Percentiles rank a stretch among this genome's conserved stretches.
phyloP scores from a whole-genome alignment of 1,140 invertebrate species.

The Cheumatopsyche charites region DNA sequence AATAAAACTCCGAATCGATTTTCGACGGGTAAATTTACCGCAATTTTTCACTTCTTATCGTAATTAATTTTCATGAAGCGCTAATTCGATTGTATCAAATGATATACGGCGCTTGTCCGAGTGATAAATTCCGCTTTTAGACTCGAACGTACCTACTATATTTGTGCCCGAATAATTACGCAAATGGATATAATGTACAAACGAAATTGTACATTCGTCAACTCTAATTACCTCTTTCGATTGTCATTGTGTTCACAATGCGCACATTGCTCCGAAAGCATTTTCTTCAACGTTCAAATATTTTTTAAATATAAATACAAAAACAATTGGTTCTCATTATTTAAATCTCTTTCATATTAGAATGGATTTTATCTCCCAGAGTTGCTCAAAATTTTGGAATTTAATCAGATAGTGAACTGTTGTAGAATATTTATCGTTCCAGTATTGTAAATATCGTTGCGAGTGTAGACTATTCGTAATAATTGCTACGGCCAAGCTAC shows the following conservation, averaged over 20 bases:
- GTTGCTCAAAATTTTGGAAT: no score
- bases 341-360: no score
- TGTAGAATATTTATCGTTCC: no score
- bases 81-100: constrained; percentile 16
- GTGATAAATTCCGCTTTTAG: constrained; percentile 10
- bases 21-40: neutral
- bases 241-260: neutral
- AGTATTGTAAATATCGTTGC: no score
- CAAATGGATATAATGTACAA: neutral
- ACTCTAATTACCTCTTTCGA: constrained; percentile 8
- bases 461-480: no score
- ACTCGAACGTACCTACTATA: neutral
- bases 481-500: no score
- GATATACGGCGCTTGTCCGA: constrained; percentile 13
- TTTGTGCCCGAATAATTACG: constrained; percentile 4
- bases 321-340: no score
- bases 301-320: no score
- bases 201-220: neutral
- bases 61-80: constrained; percentile 5
- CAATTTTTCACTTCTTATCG: neutral
- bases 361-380: no score
- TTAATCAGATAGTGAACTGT: no score
- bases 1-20: neutral
- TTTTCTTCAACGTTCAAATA: no score
- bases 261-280: no score